phyloP scores from a whole-genome alignment of 2,113 vertebrate species.

The Pungitius pungitius region DNA sequence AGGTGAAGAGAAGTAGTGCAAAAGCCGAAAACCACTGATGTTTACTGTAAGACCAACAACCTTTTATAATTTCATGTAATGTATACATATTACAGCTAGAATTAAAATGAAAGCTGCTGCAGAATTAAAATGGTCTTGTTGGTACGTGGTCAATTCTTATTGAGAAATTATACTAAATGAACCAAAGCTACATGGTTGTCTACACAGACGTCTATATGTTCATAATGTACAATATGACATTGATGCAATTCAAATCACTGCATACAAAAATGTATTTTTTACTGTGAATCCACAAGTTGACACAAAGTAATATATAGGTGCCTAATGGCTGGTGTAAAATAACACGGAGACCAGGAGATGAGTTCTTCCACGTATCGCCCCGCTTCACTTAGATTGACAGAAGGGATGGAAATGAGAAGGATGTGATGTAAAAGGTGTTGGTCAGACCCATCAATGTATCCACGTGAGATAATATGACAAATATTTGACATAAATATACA shows the following conservation, averaged over 20 bases:
- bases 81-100: no score
- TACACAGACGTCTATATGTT: no score
- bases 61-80: background rate
- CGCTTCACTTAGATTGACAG: background rate
- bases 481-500: no score
- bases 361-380: background rate
- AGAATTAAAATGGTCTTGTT: background rate
- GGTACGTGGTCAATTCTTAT: background rate
- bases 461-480: background rate
- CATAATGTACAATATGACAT: background rate
- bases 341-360: background rate
- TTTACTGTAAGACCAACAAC: constrained; percentile 19
- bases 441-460: background rate
- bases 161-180: background rate
- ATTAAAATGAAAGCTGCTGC: background rate
- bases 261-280: background rate
- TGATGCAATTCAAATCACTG: background rate
- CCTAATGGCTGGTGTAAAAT: background rate
- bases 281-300: background rate
- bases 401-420: background rate
- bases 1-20: constrained; percentile 51
- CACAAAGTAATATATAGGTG: background rate
- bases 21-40: constrained; percentile 32
- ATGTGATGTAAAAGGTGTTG: background rate
- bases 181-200: background rate